Percentiles rank a stretch among this genome's conserved stretches.
phyloP scores from a whole-genome alignment of 1,140 invertebrate genomes.

The Drosophila repleta region DNA sequence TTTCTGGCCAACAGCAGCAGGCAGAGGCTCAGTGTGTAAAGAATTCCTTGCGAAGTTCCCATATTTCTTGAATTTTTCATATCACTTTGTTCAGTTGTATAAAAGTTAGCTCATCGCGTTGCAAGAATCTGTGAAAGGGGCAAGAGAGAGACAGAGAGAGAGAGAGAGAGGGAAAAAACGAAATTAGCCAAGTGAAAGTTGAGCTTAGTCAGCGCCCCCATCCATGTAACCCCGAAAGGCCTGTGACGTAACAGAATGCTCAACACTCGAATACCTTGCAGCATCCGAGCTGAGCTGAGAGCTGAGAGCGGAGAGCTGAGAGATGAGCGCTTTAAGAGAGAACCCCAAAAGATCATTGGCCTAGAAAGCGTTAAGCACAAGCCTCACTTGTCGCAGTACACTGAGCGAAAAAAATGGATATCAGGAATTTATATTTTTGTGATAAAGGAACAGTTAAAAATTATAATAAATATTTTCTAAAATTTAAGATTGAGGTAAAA shows the following conservation, averaged over 20 bases:
- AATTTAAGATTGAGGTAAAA: no score
- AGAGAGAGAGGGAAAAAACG: slow-evolving; percentile 3
- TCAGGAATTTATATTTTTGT: no score
- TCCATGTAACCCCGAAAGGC: slow-evolving; percentile 55
- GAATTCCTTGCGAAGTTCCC: slow-evolving; percentile 14
- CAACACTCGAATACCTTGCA: background rate
- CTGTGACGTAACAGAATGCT: slow-evolving; percentile 59
- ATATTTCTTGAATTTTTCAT: slow-evolving; percentile 21
- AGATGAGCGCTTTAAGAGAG: background rate
- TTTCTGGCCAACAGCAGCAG: slow-evolving; percentile 25
- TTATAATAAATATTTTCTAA: no score
- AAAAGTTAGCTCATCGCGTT: slow-evolving; percentile 51
- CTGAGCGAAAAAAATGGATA: background rate
- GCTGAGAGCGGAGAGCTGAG: slow-evolving; percentile 1
- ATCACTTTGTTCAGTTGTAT: slow-evolving; percentile 3
- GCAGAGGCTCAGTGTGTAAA: slow-evolving; percentile 23
- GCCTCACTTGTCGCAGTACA: background rate
- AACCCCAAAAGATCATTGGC: slow-evolving; percentile 66
- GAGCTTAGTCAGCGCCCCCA: slow-evolving; percentile 43
- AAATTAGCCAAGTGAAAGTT: slow-evolving; percentile 27
- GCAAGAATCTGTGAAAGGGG: slow-evolving; percentile 47
- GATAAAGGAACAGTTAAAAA: no score
- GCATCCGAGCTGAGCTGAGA: background rate
- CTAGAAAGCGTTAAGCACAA: slow-evolving; percentile 59
- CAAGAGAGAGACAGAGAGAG: background rate